Base-by-base conservation (phyloP, 2,888 invertebrate species). In the Epistrophe eligans region DNA sequence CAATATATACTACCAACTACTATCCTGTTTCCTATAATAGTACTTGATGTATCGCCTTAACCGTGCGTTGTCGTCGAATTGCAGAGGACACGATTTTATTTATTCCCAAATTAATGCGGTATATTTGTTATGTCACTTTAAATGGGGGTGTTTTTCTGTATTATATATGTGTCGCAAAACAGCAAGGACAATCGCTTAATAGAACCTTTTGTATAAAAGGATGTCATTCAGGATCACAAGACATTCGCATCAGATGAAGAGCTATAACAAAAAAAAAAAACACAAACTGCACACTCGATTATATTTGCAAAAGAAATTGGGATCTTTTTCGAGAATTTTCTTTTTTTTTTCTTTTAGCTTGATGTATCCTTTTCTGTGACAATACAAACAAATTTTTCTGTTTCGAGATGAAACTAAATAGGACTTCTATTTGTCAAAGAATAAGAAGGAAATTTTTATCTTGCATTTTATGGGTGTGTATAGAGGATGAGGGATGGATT, bases 41-140 rank as follows among this genome's bases (percentile, higher is more conserved):
- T 40, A 15, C 67, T 73, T 85, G 81, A 85, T 81, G 70, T 74
- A 81, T 81, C 71, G 81, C 35, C 58, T 67, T 40, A 70, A 40
- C 64, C 70, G 57, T 72, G 72, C 72, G 35, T 67, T 67, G 66
- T 50, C 50, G 71, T 80, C 35, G 35, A 35, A 35, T 9, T 35
- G 71, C 50, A 76, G 64, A 66, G 80, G 84, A 85, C 77, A 87
- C 71, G 72, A 66, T 87, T 82, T 87, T 87, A 72, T 83, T 76
- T 83, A 87, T 82, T 83, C 76, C 79, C 79, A 71, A 83, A 83
- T 87, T 83, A 87, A 87, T 82, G 87, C 79, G 71, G 82, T 82
- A 87, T 79, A 87, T 87, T 83, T 87, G 79, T 87, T 87, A 87
- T 71, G 79, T 87, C 87, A 77, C 82, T 82, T 87, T 79, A 82